A percentile compares a stretch with the other conserved stretches of the same genome.
These are phyloP conservation scores for Apeira syringaria DNA, from an alignment of 2,888 invertebrate species.

Conservation along the genomic window DNA sequence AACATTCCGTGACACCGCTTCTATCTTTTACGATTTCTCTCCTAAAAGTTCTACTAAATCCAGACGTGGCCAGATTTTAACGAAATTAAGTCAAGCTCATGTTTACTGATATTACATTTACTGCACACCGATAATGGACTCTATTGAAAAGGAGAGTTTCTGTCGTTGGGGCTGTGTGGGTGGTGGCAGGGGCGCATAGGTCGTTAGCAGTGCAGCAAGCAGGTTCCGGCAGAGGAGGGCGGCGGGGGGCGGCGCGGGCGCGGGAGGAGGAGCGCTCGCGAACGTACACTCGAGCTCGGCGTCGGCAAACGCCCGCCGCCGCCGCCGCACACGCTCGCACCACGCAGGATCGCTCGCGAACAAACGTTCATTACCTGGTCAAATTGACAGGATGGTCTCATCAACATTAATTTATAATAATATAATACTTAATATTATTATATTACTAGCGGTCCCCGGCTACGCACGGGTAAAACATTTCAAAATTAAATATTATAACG, in stretches of 20 bases:
- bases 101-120: too few relatives aligned
- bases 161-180: conserved; percentile 53
- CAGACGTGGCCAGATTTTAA: too few relatives aligned
- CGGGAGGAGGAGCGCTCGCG: conserved; percentile 20
- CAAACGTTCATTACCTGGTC: conserved; percentile 46
- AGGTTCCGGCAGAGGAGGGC: conserved; percentile 78
- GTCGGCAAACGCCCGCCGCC: conserved; percentile 86
- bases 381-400: too few relatives aligned
- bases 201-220: conserved; percentile 66
- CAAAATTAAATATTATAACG: too few relatives aligned
- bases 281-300: conserved; percentile 86
- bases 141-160: conserved; percentile 86
- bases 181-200: conserved; percentile 60
- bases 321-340: conserved; percentile 81
- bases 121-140: conserved; percentile 87
- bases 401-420: too few relatives aligned
- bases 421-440: too few relatives aligned
- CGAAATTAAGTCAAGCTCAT: too few relatives aligned
- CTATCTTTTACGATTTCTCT: too few relatives aligned
- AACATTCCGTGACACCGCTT: too few relatives aligned
- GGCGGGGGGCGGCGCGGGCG: conserved; percentile 40
- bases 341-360: conserved; percentile 63
- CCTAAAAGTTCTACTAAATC: too few relatives aligned
- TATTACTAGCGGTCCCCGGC: too few relatives aligned
- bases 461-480: too few relatives aligned